Base-by-base conservation (phyloP, 2,888 invertebrate genomes). In the Ecdyonurus torrentis region DNA sequence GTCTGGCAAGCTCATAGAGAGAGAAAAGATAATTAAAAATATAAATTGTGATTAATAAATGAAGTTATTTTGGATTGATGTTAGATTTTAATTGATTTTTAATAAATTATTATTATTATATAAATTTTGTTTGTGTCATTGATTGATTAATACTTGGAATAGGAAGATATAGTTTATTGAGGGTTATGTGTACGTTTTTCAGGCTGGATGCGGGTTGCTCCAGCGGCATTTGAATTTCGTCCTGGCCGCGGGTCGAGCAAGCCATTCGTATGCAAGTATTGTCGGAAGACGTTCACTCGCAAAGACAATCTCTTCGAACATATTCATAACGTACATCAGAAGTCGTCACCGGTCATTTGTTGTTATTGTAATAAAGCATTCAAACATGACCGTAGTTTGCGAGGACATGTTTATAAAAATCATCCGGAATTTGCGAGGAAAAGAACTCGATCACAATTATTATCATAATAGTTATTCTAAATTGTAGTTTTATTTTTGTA, bases 361-460 rank as follows among this genome's bases (percentile, higher is more conserved):
- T 7, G n/a, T 5, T 55, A 55, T n/a, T 55, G 55, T n/a, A 55
- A 55, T 22, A 7, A 20, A 22, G 58, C 23, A 23, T 63, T 58
- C 53, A 63, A 63, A 52, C 58, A 63, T 52, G 23, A 52, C 10
- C 58, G 59, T 25, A 63, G 63, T 59, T 59, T 63, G 63, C 59
- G 63, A 19, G 58, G 52, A 23, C 63, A 63, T 23, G 20, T 59
- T 37, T 63, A 58, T 52, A 55, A 59, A 25, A 37, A 52, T 19
- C 63, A 63, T 23, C 59, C 52, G 37, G 37, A 50, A 24, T 37
- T 37, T 37, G 37, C 15, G 5, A 37, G 7, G 37, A 37, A 37
- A 37, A 5, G 37, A 37, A n/a, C n/a, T n/a, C n/a, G n/a, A n/a
- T n/a, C n/a, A n/a, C n/a, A n/a, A n/a, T n/a, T n/a, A n/a, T n/a